Conservation (phyloP, 1,140 invertebrate species). For the Zaprionus tsacasi region DNA sequence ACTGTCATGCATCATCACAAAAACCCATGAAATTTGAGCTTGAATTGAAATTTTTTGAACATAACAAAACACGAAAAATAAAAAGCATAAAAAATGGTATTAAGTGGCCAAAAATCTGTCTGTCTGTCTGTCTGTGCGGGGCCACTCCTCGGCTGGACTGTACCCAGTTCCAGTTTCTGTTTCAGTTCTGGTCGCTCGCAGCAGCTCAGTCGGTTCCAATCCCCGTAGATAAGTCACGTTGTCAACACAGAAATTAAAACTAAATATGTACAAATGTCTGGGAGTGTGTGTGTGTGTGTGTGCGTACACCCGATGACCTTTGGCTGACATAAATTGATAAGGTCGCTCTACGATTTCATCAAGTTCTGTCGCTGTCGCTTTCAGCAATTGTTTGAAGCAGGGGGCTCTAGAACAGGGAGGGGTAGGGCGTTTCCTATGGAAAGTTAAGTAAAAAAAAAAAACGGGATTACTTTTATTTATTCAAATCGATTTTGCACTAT, state of each 20-base stretch:
- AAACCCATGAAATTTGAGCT: constrained; percentile 1
- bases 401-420: background rate
- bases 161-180: background rate
- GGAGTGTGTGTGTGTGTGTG: constrained; percentile 25
- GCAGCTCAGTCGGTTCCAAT: background rate
- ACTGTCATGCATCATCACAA: background rate
- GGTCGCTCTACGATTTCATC: constrained; percentile 51
- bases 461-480: constrained; percentile 45
- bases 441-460: too few species aligned
- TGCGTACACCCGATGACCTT: constrained; percentile 35
- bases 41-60: constrained; percentile 1
- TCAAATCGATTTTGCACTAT: constrained; percentile 58
- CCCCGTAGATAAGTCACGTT: constrained; percentile 46
- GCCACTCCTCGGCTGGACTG: constrained; percentile 1
- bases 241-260: constrained; percentile 55
- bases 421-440: background rate
- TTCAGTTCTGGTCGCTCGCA: constrained; percentile 18
- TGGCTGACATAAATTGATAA: constrained; percentile 76
- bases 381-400: background rate
- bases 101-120: constrained; percentile 7
- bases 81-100: constrained; percentile 30
- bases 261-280: constrained; percentile 46
- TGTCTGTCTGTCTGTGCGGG: background rate
- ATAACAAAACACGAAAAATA: constrained; percentile 12
- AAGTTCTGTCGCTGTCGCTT: background rate